Conservation (phyloP, 2,113 vertebrate species). For the Tragelaphus buxtoni region DNA sequence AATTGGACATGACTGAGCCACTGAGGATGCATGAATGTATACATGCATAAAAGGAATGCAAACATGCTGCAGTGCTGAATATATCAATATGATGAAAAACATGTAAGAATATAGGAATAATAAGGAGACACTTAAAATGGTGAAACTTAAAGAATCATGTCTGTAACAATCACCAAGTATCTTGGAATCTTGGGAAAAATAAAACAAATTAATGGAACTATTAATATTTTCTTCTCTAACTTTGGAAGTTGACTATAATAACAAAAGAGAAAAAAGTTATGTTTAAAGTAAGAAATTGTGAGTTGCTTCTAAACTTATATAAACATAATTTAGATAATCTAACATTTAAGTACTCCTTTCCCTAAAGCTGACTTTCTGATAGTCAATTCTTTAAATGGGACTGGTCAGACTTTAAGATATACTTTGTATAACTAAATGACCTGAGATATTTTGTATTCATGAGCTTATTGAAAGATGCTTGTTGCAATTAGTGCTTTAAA, state of each 20-base stretch:
- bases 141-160: background rate
- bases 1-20: background rate
- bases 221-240: background rate
- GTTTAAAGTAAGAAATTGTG: background rate
- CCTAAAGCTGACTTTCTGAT: background rate
- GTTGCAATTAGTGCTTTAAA: constrained; percentile 13
- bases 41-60: background rate
- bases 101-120: background rate
- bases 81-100: background rate
- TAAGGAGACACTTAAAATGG: background rate
- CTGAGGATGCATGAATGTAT: background rate
- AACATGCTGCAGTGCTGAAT: background rate
- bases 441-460: background rate
- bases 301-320: background rate
- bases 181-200: background rate
- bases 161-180: background rate
- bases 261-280: background rate
- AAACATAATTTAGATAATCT: background rate
- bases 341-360: background rate
- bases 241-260: background rate
- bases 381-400: background rate
- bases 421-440: background rate
- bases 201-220: background rate
- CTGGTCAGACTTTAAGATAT: background rate
- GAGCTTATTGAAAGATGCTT: constrained; percentile 5